A percentile compares a stretch with the other conserved stretches of the same genome.
Evolutionary conservation across 2,888 invertebrate species (phyloP).

Genomic region (Pomacea canaliculata): DNA sequence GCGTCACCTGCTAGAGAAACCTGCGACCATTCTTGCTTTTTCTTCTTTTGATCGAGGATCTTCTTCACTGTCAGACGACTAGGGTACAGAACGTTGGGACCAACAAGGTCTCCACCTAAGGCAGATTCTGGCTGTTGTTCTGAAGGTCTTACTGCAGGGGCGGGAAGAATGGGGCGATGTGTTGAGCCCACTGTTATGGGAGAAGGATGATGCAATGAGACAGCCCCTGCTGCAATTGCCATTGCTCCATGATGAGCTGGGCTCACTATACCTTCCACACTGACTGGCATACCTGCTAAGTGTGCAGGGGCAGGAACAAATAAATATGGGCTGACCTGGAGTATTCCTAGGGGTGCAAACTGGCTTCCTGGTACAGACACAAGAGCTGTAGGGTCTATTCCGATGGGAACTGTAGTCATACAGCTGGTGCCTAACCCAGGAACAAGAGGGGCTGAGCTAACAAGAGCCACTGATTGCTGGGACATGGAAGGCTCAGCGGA

Average conservation of each 20-base stretch:
- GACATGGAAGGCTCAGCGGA: neutral
- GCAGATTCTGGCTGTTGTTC: neutral
- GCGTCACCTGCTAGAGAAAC: neutral
- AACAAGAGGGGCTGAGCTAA: slow-evolving; percentile 5
- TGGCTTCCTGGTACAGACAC: neutral
- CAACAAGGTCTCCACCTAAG: neutral
- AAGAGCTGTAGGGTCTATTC: slow-evolving; percentile 4
- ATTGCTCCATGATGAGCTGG: neutral
- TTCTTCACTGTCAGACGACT: slow-evolving; percentile 15
- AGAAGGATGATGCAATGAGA: neutral
- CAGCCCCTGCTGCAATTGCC: neutral
- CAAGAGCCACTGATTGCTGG: slow-evolving; percentile 1
- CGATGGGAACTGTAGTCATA: slow-evolving; percentile 15
- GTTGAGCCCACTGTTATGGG: neutral
- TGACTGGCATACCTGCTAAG: neutral
- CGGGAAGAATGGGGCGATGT: neutral
- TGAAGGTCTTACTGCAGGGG: too few relatives aligned
- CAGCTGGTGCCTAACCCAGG: neutral
- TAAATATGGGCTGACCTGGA: neutral
- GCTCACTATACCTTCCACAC: neutral
- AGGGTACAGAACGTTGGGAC: neutral
- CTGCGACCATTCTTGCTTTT: neutral
- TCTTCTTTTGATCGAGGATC: slow-evolving; percentile 7
- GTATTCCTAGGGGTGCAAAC: neutral
- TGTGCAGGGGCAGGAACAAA: neutral